Evolutionary conservation across 2,797 vertebrate species (phyloP).

Genomic region (Microctenopoma steveboyesi): DNA sequence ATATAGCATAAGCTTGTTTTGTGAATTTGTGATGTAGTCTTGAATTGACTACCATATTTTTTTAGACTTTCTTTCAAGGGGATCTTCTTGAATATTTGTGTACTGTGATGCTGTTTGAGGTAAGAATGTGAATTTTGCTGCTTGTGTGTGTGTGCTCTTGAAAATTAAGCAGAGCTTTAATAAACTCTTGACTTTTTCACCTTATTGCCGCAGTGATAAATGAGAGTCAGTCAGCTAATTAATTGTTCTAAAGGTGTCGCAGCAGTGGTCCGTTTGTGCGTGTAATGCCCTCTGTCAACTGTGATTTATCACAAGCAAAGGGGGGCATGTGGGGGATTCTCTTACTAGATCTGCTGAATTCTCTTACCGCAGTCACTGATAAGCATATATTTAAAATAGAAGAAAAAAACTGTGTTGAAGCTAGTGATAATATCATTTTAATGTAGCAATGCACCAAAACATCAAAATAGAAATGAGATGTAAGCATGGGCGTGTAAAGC

Average conservation of each 20-base stretch:
- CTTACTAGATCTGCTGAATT: conserved; percentile 26
- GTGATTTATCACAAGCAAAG: conserved; percentile 80
- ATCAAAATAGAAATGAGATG: neutral
- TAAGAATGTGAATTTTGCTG: conserved; percentile 66
- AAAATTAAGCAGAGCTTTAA: conserved; percentile 79
- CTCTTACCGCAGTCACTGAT: conserved; percentile 6
- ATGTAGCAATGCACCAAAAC: neutral
- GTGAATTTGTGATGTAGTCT: conserved; percentile 42
- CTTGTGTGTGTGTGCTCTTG: conserved; percentile 67
- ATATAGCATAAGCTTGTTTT: conserved; percentile 46
- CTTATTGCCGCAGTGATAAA: conserved; percentile 82
- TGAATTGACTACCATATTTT: conserved; percentile 24
- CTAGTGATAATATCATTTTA: neutral
- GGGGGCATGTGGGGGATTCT: neutral
- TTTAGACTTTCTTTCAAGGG: conserved; percentile 43
- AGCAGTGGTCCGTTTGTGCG: conserved; percentile 71
- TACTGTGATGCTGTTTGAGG: conserved; percentile 57
- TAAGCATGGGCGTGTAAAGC: neutral
- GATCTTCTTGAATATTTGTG: conserved; percentile 45
- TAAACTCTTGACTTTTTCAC: conserved; percentile 87
- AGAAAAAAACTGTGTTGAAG: neutral
- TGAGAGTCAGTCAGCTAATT: conserved; percentile 82
- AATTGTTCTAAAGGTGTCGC: conserved; percentile 75
- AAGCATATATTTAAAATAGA: neutral
- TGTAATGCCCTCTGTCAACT: conserved; percentile 78